A percentile compares a stretch with the other conserved stretches of the same genome.
phyloP scores from a whole-genome alignment of 2,888 invertebrate genomes.

The Chrysina gloriosa region DNA sequence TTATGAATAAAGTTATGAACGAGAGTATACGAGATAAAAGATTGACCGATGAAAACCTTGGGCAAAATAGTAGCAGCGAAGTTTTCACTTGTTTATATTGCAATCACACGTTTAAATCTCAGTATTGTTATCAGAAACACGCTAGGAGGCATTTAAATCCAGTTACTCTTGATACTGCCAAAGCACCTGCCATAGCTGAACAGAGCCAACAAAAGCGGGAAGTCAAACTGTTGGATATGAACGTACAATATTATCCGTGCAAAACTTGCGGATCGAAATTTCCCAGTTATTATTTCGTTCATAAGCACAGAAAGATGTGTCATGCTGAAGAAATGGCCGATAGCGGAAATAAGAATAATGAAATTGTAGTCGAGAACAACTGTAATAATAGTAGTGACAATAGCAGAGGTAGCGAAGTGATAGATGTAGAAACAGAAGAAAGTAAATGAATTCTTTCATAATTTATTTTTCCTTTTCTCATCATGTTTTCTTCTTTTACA shows the following conservation, averaged over 20 bases:
- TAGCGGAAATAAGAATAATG: slow-evolving; percentile 58
- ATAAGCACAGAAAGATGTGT: slow-evolving; percentile 89
- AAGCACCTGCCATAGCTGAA: slow-evolving; percentile 52
- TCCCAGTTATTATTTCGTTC: slow-evolving; percentile 93
- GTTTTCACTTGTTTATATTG: slow-evolving; percentile 79
- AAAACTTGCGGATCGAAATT: slow-evolving; percentile 93
- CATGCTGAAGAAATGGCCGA: slow-evolving; percentile 75
- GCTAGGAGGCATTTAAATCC: slow-evolving; percentile 77
- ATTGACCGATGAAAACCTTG: slow-evolving; percentile 60
- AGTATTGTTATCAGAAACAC: slow-evolving; percentile 88
- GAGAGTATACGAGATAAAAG: slow-evolving; percentile 61
- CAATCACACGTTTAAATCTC: slow-evolving; percentile 84
- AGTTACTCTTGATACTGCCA: slow-evolving; percentile 65
- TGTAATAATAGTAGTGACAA: slow-evolving; percentile 50
- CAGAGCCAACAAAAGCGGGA: slow-evolving; percentile 66
- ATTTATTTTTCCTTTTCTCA: no score
- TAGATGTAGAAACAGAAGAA: slow-evolving; percentile 44
- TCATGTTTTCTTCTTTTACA: no score
- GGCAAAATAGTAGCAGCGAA: slow-evolving; percentile 59
- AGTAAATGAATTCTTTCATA: slow-evolving; percentile 39
- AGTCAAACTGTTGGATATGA: slow-evolving; percentile 77
- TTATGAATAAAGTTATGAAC: slow-evolving; percentile 63
- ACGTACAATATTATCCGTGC: slow-evolving; percentile 92
- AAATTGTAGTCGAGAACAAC: slow-evolving; percentile 55
- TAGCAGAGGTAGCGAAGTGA: slow-evolving; percentile 48